Evolutionary conservation across 2,113 vertebrate species (phyloP), one percentile per base, ranked within the genome.

Genomic region (Saccopteryx bilineata): DNA sequence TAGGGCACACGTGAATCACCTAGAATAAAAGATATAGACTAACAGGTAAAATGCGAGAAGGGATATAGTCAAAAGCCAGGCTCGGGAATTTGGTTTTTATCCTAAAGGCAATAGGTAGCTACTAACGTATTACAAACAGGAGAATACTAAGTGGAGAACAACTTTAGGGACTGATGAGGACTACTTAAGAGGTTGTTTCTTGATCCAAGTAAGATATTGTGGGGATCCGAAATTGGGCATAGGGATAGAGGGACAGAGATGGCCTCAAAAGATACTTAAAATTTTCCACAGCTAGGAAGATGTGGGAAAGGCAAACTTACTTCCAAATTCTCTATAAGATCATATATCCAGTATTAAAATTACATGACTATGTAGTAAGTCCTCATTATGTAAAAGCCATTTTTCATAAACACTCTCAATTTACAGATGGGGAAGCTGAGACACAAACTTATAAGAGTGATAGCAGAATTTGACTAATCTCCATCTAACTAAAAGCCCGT

Each of bases 321-420:
- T 90, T 72, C 56, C 31, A 58, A 94, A 86, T 92, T 18, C 0
- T 39, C 19, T 31, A 39, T 50, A 92, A 93, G 71, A 85, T 92
- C 4, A 85, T 26, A 13, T 60, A 50, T 9, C 17, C 14, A 12
- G 4, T 68, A 33, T 66, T 46, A 93, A 33, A 94, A 91, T 13
- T 69, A 26, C 15, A 54, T 82, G 50, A 72, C 72, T 60, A 81
- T 72, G 31, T 54, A 69, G 18, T 68, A 90, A 66, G 33, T 63
- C 23, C 10, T 85, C 31, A 85, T 68, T 88, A 88, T 23, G 2
- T 46, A 91, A 71, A 66, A 95, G 56, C 13, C 19, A 69, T 68
- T 90, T 95, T 87, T 66, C 6, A 71, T 74, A 69, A 10, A 2
- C 61, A 80, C 11, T 88, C 17, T 90, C 54, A 69, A 21, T 86